Conservation (phyloP, 2,113 vertebrate species). For the Tachuris rubrigastra region DNA sequence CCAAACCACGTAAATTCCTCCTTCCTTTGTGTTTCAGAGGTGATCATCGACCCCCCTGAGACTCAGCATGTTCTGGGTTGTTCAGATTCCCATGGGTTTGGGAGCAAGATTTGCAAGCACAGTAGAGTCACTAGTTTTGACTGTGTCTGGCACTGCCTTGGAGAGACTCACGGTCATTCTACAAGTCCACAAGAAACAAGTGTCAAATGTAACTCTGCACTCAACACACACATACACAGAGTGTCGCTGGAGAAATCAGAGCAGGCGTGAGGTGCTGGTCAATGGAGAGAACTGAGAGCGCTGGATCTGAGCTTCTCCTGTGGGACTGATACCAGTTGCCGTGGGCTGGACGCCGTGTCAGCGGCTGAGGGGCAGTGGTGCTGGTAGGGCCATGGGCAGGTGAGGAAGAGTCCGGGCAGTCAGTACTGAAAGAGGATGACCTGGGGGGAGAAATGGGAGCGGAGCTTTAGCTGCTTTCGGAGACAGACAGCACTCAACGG, state of each 20-base stretch:
- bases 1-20: slow-evolving; percentile 38
- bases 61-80: neutral
- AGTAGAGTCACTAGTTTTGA: slow-evolving; percentile 1
- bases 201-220: slow-evolving; percentile 37
- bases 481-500: neutral
- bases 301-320: slow-evolving; percentile 19
- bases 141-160: slow-evolving; percentile 31
- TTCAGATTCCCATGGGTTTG: neutral
- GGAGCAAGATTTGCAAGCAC: slow-evolving; percentile 39
- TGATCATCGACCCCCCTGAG: neutral
- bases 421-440: slow-evolving; percentile 94
- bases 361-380: slow-evolving; percentile 85
- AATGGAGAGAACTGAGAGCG: neutral
- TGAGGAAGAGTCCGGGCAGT: slow-evolving; percentile 81
- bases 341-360: slow-evolving; percentile 47
- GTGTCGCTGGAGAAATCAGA: slow-evolving; percentile 33
- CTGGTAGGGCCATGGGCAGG: slow-evolving; percentile 82
- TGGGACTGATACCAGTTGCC: neutral
- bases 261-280: slow-evolving; percentile 28
- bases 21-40: neutral
- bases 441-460: slow-evolving; percentile 66
- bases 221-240: slow-evolving; percentile 46
- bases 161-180: slow-evolving; percentile 45
- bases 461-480: neutral
- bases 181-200: slow-evolving; percentile 59